Percentiles rank a stretch among this genome's conserved stretches.
phyloP scores from a whole-genome alignment of 2,113 vertebrate species.

The Nematolebias whitei region DNA sequence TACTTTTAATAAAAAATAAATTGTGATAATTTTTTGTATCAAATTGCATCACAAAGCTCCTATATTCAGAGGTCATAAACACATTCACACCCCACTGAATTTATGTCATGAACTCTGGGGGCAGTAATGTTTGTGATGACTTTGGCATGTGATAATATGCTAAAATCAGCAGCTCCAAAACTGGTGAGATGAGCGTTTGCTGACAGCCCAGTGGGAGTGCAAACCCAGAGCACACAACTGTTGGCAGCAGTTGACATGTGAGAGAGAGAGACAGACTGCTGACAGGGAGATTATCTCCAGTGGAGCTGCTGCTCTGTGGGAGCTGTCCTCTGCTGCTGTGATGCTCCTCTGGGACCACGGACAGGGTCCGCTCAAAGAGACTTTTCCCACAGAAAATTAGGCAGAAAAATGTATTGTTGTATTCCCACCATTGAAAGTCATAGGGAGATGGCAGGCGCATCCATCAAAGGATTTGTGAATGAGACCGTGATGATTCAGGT shows the following conservation, averaged over 20 bases:
- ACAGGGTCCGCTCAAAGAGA: constrained; percentile 43
- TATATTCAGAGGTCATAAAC: constrained; percentile 7
- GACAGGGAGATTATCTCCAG: constrained; percentile 76
- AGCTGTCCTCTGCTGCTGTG: constrained; percentile 57
- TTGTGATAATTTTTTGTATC: constrained; percentile 9
- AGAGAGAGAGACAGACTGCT: constrained; percentile 62
- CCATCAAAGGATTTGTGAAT: constrained; percentile 30
- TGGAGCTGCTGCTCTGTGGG: constrained; percentile 51
- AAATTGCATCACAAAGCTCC: constrained; percentile 2
- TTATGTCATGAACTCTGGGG: not conserved
- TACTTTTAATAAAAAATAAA: not conserved
- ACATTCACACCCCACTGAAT: constrained; percentile 5
- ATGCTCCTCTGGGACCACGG: constrained; percentile 53
- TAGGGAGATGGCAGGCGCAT: constrained; percentile 4
- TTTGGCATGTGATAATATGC: constrained; percentile 7
- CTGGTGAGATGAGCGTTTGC: constrained; percentile 34
- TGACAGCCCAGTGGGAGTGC: constrained; percentile 58
- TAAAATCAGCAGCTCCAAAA: constrained; percentile 36
- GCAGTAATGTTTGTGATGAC: constrained; percentile 10
- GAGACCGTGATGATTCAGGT: constrained; percentile 36
- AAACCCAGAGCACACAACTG: constrained; percentile 57
- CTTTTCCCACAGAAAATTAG: constrained; percentile 38
- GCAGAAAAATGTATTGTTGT: constrained; percentile 30
- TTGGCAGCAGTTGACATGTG: constrained; percentile 64
- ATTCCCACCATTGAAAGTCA: constrained; percentile 24